phyloP scores from a whole-genome alignment of 2,797 vertebrate genomes.

The Oceanodroma leucorhoa region DNA sequence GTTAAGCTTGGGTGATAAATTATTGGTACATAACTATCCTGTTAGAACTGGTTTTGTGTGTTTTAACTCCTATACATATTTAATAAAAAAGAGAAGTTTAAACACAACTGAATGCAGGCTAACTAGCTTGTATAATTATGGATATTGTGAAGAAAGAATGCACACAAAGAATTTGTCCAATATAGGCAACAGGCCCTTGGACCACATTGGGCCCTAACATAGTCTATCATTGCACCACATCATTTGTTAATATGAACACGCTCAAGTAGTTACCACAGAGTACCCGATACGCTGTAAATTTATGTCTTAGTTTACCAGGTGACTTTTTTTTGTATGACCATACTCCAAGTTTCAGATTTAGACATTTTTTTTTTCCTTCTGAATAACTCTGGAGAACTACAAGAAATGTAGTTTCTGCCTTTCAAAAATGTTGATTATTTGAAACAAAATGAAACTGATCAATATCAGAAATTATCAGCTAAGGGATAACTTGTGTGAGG shows the following conservation, averaged over 20 bases:
- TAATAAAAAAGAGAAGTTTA: neutral
- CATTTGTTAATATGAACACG: neutral
- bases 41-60: neutral
- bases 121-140: neutral
- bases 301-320: neutral
- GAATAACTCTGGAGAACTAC: neutral
- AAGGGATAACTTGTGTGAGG: neutral
- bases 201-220: neutral
- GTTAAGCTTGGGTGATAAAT: neutral
- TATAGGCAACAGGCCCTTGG: neutral
- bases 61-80: neutral
- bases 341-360: neutral
- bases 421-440: neutral
- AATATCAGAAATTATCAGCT: neutral
- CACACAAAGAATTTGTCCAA: neutral
- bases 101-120: neutral
- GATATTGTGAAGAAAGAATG: neutral
- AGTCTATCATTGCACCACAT: neutral
- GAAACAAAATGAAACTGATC: neutral
- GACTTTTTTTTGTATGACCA: neutral
- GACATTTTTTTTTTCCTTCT: neutral
- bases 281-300: neutral
- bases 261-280: neutral
- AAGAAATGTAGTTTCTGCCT: neutral
- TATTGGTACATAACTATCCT: neutral